Conservation (phyloP, 2,113 vertebrate species). For the Hassar affinis region DNA sequence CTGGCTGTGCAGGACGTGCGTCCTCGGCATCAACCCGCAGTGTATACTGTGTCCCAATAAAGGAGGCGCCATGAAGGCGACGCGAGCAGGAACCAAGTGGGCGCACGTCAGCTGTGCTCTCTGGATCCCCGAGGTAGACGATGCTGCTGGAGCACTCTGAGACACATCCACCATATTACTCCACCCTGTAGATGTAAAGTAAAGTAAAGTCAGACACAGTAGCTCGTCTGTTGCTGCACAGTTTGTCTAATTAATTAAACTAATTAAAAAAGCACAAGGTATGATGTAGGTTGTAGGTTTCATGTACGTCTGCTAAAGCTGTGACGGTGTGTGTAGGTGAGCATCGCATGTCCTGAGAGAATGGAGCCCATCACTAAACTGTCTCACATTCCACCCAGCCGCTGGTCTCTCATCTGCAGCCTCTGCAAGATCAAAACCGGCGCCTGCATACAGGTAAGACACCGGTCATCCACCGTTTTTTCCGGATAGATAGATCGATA, state of each 20-base stretch:
- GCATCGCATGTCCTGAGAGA: constrained; percentile 94
- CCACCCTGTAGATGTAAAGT: no score
- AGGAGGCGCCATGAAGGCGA: constrained; percentile 97
- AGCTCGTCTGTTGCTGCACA: no score
- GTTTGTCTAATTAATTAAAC: no score
- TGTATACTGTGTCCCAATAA: constrained; percentile 93
- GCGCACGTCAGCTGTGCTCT: constrained; percentile 97
- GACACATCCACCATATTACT: no score
- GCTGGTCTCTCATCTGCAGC: constrained; percentile 96
- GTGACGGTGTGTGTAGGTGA: constrained; percentile 77
- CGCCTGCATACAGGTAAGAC: constrained; percentile 91
- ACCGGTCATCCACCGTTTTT: no score
- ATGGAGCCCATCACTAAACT: constrained; percentile 99
- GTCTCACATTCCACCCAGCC: constrained; percentile 94
- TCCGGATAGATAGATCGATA: no score
- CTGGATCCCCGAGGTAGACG: constrained; percentile 99
- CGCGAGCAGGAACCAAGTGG: constrained; percentile 91
- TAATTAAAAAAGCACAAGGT: no score
- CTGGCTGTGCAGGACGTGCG: constrained; percentile 95
- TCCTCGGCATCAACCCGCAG: constrained; percentile 88
- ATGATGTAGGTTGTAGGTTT: no score
- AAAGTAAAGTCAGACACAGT: no score
- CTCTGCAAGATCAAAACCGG: constrained; percentile 96
- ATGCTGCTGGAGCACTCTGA: no score
- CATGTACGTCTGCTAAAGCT: no score